These are phyloP conservation scores for Aurelia sp. DNA, from an alignment of 30 jellyfish, hydroid and myxozoan species.

Conservation along the genomic window DNA sequence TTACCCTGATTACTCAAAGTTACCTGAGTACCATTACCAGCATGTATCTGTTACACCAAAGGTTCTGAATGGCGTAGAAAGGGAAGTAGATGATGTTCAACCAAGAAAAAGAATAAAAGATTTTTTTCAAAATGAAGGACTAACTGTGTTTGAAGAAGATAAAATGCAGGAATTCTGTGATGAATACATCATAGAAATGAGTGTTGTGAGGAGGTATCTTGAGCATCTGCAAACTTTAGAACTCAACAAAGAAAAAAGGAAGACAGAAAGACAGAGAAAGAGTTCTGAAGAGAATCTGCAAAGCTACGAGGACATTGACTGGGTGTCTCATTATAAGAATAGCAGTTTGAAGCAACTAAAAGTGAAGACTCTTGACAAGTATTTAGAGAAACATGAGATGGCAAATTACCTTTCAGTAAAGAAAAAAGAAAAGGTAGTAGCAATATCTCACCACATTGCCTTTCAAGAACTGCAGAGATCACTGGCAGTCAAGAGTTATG, in stretches of 20 bases:
- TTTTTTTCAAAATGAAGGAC: neutral
- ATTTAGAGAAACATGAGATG: slow-evolving; percentile 11
- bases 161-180: slow-evolving; percentile 15
- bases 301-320: slow-evolving; percentile 28
- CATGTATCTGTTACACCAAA: slow-evolving; percentile 16
- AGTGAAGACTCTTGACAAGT: slow-evolving; percentile 32
- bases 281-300: neutral
- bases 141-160: neutral
- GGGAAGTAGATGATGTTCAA: slow-evolving; percentile 46
- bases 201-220: neutral
- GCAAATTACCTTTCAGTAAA: neutral
- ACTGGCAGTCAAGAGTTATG: neutral
- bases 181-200: slow-evolving; percentile 1
- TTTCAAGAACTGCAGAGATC: neutral
- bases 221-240: slow-evolving; percentile 15
- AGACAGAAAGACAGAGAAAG: neutral
- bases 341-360: neutral
- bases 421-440: slow-evolving; percentile 8
- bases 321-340: neutral
- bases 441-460: slow-evolving; percentile 10
- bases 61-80: slow-evolving; percentile 5
- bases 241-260: neutral
- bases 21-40: slow-evolving; percentile 24
- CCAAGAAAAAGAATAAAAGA: slow-evolving; percentile 27
- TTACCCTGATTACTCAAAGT: slow-evolving; percentile 33